These are phyloP conservation scores for Heteropelma amictum DNA, from an alignment of 2,888 invertebrate genomes.

Conservation along the genomic window DNA sequence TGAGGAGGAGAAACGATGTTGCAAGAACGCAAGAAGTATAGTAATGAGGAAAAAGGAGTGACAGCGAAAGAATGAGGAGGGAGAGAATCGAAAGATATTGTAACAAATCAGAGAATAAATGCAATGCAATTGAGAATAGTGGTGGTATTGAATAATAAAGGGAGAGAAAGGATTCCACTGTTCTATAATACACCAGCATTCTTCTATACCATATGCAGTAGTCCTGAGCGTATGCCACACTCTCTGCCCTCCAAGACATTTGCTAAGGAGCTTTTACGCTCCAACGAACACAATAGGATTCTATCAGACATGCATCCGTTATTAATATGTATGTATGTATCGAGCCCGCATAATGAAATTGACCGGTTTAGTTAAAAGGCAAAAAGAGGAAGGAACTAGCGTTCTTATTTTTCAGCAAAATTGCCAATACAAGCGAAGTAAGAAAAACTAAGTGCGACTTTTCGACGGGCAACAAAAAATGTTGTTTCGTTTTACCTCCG, in stretches of 20 bases:
- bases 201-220: neutral
- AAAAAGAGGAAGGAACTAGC: neutral
- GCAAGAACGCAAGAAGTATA: no score
- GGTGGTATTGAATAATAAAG: conserved; percentile 39
- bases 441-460: no score
- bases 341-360: neutral
- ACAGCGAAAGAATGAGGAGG: neutral
- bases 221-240: neutral
- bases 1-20: no score
- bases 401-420: no score
- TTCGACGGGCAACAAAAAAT: no score
- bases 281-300: conserved; percentile 57
- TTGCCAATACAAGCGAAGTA: neutral
- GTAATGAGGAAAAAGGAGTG: neutral
- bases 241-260: conserved; percentile 28
- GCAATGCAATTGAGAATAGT: neutral
- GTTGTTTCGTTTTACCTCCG: no score
- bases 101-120: conserved; percentile 16
- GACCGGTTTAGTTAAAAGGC: neutral
- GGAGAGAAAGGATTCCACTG: conserved; percentile 38
- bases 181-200: neutral
- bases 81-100: conserved; percentile 3
- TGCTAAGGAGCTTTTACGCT: conserved; percentile 59
- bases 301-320: conserved; percentile 30
- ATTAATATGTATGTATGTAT: neutral